Evolutionary conservation across 2,888 invertebrate species (phyloP), one percentile per base, ranked within the genome.

Genomic region (Lasioglossum calceatum): DNA sequence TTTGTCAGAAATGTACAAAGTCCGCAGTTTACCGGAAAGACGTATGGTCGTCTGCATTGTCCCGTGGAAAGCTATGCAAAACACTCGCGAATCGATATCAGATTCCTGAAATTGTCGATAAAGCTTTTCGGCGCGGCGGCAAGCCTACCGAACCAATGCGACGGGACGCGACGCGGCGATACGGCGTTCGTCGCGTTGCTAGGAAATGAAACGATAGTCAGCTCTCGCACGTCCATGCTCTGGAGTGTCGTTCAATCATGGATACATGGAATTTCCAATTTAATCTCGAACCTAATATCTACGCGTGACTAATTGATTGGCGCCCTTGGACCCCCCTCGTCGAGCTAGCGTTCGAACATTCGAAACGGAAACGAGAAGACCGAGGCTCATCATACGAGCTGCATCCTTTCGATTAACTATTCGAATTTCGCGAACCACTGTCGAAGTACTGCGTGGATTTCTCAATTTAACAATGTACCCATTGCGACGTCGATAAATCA

Each of bases 241-340:
- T 71, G 42, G 78, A 72, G 72, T 67, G n/a, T 67, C 64, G 73
- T 74, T 76, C 61, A 47, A 72, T 74, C 70, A 14, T 39, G 73
- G 71, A 73, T 77, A 73, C 77, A 80, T 71, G 80, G 83, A 84
- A 86, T 86, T 80, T 77, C 84, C 61, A 86, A 84, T 84, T 84
- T 79, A 36, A 32, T 47, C 50, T 36, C 61, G 42, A 77, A 58
- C 58, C 80, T 79, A 82, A 67, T 77, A 80, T 80, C 84, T 71
- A 61, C 54, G 50, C 44, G 76, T 5, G 64, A 14, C 77, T 87
- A 87, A 85, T 85, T 87, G 85, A 87, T 82, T 61, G 64, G 23
- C 36, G 12, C n/a, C 77, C 70, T 79, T 79, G 64, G 47, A 70
- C 14, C 54, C 32, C 32, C 14, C 23, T 70, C 39, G 16, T n/a